A percentile compares a stretch with the other conserved stretches of the same genome.
phyloP scores from a whole-genome alignment of 2,797 vertebrate species.

The Lepus oiostolus region DNA sequence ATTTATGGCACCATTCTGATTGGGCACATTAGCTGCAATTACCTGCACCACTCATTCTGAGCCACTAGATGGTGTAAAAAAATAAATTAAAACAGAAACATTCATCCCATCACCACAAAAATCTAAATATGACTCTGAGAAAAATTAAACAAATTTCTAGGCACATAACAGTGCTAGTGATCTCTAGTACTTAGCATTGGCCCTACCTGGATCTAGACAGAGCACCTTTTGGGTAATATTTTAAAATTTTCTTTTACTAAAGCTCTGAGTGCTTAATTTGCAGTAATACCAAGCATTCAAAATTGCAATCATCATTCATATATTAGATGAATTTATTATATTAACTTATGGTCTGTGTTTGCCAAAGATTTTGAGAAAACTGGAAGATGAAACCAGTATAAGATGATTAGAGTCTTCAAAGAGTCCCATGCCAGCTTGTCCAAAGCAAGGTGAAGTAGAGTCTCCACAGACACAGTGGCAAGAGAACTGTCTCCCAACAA shows the following conservation, averaged over 20 bases:
- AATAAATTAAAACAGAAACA: constrained; percentile 84
- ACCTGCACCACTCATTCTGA: constrained; percentile 86
- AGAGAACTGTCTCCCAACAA: neutral
- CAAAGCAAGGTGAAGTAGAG: neutral
- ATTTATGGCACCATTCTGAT: constrained; percentile 89
- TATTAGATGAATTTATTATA: constrained; percentile 27
- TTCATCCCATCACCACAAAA: constrained; percentile 75
- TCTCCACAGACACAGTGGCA: neutral
- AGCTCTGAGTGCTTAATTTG: constrained; percentile 46
- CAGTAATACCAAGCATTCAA: constrained; percentile 35
- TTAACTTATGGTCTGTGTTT: constrained; percentile 50
- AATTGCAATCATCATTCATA: constrained; percentile 22
- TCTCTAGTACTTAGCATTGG: constrained; percentile 24
- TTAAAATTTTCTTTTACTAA: neutral
- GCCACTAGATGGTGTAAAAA: constrained; percentile 92
- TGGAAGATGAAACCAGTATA: constrained; percentile 24
- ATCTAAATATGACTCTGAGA: constrained; percentile 71
- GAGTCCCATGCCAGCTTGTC: neutral
- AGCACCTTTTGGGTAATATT: neutral
- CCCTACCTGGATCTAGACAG: constrained; percentile 41
- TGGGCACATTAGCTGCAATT: constrained; percentile 75
- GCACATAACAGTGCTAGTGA: neutral
- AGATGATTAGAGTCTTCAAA: constrained; percentile 15
- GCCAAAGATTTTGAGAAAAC: constrained; percentile 30
- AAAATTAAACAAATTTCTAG: constrained; percentile 71